Conservation (phyloP, 2,113 vertebrate genomes). For the Aplodontia rufa region DNA sequence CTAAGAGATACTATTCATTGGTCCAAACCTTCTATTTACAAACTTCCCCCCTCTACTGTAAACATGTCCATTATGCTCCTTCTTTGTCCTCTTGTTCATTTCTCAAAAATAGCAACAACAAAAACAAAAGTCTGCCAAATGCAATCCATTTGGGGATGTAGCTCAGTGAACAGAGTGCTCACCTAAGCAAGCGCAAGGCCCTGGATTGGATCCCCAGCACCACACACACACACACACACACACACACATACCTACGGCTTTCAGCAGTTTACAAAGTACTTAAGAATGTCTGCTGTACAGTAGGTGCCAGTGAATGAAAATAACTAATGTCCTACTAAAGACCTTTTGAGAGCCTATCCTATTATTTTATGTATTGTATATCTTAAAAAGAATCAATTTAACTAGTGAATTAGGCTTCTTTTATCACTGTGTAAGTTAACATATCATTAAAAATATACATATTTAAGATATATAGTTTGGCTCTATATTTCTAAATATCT, state of each 20-base stretch:
- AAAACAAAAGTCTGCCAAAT: not conserved
- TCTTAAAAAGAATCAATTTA: not conserved
- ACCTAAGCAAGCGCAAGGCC: too few relatives aligned
- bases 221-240: too few relatives aligned
- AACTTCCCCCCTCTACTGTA: not conserved
- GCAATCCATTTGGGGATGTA: not conserved
- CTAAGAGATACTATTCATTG: not conserved
- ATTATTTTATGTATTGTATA: not conserved
- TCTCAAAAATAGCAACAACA: not conserved
- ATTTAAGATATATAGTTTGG: not conserved
- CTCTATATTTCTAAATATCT: slow-evolving; percentile 3
- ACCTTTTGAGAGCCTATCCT: not conserved
- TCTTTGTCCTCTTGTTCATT: not conserved
- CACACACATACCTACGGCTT: not conserved
- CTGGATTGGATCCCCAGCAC: too few relatives aligned
- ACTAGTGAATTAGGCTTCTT: not conserved
- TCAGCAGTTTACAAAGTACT: not conserved
- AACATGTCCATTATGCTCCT: not conserved
- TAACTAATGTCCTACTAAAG: not conserved
- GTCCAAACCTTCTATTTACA: not conserved
- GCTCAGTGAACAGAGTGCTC: too few relatives aligned
- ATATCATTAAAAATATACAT: not conserved
- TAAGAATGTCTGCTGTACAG: not conserved
- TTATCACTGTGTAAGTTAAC: not conserved
- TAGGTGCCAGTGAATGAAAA: not conserved